Evolutionary conservation across 2,888 invertebrate species (phyloP), one percentile per base, ranked within the genome.

Genomic region (Platerodrilus igneus): DNA sequence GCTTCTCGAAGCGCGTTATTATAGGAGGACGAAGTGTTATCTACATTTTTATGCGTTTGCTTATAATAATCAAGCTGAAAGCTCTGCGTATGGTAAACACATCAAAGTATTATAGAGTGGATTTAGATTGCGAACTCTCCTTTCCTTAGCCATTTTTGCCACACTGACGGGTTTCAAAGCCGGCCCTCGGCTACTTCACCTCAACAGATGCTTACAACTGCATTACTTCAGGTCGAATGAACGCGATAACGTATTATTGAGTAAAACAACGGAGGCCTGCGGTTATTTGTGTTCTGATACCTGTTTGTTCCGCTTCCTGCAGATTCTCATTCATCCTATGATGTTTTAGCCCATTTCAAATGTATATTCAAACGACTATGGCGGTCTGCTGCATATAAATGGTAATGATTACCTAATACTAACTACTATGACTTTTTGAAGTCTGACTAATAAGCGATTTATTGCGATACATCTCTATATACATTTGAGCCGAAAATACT

Each of bases 171-270:
- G 41, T 45, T 45, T 38, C 29, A 38, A 36, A 35, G 45, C 38
- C 37, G 36, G 35, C 43, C 46, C 32, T 37, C 36, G 41, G 46
- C 47, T 39, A 45, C 47, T 50, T 18, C 56, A 62, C 59, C 61
- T 58, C 57, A 62, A 56, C 63, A 62, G 62, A 62, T 60, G 63
- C 63, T 62, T 57, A 59, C 63, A 64, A 64, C 61, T 64, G 63
- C 63, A 66, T 67, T 66, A 67, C 56, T 67, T 66, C 63, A 59
- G 63, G 64, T 63, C 59, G 64, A 62, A 57, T 57, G 63, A 60
- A 61, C 66, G 62, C 61, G 64, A 67, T 67, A 67, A 66, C 65
- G 60, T 64, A 66, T 66, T 67, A 66, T 66, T 63, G 66, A 63
- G 63, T 60, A 62, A 62, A 64, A 62, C 63, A 64, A 60, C 61